phyloP scores from a whole-genome alignment of 64 coral and sea anemone species.

The Pocillopora damicornis region DNA sequence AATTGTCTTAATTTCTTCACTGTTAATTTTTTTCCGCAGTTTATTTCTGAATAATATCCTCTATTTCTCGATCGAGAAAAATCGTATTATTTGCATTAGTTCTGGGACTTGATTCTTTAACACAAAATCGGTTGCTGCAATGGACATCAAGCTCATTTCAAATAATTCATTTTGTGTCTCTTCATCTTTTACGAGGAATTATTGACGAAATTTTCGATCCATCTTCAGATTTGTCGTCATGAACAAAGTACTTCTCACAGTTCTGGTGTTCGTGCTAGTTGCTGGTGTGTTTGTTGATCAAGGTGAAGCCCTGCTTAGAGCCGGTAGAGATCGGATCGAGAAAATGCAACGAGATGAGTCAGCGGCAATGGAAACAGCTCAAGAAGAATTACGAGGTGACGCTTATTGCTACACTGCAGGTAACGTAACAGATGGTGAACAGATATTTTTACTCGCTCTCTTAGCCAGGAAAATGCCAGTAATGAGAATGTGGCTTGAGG shows the following conservation, averaged over 20 bases:
- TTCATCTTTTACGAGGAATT: too few relatives aligned
- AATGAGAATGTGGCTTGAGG: background rate
- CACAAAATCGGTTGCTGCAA: too few relatives aligned
- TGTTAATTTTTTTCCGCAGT: too few relatives aligned
- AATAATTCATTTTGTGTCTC: too few relatives aligned
- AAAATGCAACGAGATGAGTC: background rate
- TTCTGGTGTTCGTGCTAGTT: background rate
- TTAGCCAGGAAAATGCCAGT: background rate
- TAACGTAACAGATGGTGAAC: background rate
- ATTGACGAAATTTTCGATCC: too few relatives aligned
- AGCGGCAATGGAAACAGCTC: background rate
- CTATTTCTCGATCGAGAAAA: too few relatives aligned
- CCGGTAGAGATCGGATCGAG: slow-evolving; percentile 11
- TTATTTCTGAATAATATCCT: too few relatives aligned
- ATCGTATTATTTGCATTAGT: too few relatives aligned
- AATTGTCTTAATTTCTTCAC: too few relatives aligned
- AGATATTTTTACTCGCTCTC: background rate
- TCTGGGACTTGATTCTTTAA: too few relatives aligned
- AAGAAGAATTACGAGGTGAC: background rate
- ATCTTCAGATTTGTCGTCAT: background rate
- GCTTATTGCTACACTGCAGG: background rate
- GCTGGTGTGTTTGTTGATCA: slow-evolving; percentile 6
- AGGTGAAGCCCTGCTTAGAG: background rate
- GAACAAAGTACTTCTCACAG: slow-evolving; percentile 32
- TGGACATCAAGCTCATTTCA: too few relatives aligned